phyloP scores from a whole-genome alignment of 2,113 vertebrate species.

The Cardinalis cardinalis region DNA sequence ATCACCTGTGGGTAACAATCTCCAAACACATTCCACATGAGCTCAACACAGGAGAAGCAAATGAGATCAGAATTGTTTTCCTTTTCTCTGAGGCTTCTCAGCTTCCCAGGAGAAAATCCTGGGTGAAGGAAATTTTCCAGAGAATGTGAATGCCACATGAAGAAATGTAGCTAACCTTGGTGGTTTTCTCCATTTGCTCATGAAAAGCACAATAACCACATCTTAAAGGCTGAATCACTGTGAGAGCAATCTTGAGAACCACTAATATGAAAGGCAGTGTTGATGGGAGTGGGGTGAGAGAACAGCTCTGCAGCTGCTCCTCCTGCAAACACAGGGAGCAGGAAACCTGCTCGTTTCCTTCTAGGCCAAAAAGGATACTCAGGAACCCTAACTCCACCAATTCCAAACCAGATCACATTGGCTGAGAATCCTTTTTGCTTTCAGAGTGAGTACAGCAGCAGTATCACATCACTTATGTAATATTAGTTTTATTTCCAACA shows the following conservation, averaged over 20 bases:
- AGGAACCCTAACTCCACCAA: neutral
- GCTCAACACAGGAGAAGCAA: no score
- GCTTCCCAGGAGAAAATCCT: no score
- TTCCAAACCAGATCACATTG: neutral
- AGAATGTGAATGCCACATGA: neutral
- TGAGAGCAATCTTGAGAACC: neutral
- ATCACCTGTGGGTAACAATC: no score
- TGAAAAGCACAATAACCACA: constrained; percentile 4
- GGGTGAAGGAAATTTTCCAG: no score
- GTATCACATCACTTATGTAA: neutral
- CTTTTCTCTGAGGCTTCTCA: no score
- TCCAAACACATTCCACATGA: no score
- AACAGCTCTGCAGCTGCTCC: neutral
- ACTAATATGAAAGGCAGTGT: neutral
- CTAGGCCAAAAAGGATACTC: neutral
- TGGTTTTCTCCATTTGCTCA: neutral
- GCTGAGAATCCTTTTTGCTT: neutral
- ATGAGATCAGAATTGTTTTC: no score
- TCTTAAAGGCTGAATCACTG: neutral
- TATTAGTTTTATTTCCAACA: neutral
- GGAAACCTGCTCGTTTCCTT: neutral
- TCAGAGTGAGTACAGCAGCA: neutral
- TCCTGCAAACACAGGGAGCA: neutral
- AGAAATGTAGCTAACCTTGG: neutral
- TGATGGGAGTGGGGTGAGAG: neutral